Evolutionary conservation across 2,797 vertebrate species (phyloP).

Genomic region (Alcedo quadribrachys): DNA sequence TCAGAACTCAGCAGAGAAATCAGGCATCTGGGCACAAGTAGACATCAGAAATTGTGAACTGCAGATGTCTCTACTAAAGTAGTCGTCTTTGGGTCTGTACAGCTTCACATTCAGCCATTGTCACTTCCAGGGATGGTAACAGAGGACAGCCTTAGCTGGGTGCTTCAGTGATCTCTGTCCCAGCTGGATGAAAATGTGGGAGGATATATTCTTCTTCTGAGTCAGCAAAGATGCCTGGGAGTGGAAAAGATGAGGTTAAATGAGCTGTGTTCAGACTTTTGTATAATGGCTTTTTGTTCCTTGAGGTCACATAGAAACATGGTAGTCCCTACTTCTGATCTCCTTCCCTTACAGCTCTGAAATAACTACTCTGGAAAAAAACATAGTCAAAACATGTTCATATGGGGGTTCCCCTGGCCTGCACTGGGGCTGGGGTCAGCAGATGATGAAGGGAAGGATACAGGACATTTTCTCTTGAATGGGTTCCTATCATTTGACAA

Average conservation of each 20-base stretch:
- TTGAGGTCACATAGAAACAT: fast-evolving
- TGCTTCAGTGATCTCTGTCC: not conserved
- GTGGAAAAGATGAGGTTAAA: not conserved
- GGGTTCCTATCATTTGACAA: not conserved
- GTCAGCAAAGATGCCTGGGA: not conserved
- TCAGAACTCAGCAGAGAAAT: not conserved
- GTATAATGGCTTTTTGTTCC: fast-evolving
- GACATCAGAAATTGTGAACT: fast-evolving
- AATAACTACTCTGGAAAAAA: not conserved
- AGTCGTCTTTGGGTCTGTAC: not conserved
- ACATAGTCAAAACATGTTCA: fast-evolving
- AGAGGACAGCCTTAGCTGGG: not conserved
- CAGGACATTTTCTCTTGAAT: fast-evolving
- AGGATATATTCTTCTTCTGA: not conserved
- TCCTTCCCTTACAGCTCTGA: not conserved
- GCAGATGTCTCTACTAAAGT: too few relatives aligned
- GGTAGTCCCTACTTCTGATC: not conserved
- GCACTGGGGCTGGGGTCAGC: not conserved
- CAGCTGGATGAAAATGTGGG: not conserved
- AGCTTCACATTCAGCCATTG: fast-evolving
- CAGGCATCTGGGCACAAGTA: fast-evolving
- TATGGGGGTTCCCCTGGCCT: not conserved
- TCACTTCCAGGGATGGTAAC: not conserved
- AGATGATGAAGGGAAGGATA: not conserved
- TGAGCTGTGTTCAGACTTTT: not conserved